Conservation (phyloP, 2,888 invertebrate genomes). For the Cenopis cana region DNA sequence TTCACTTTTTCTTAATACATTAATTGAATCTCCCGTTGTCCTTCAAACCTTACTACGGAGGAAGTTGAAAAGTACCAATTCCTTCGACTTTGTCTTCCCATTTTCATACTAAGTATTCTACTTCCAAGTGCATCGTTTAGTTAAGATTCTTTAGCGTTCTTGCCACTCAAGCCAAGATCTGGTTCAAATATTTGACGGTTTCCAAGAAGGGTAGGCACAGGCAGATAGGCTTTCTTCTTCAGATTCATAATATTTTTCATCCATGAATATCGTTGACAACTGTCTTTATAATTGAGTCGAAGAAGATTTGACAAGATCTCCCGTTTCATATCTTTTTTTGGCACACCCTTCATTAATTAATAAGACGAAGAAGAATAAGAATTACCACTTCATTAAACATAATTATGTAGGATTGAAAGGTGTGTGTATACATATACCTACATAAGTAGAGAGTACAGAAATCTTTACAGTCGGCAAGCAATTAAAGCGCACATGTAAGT, state of each 20-base stretch:
- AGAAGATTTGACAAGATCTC: no score
- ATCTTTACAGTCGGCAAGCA: slow-evolving; percentile 22
- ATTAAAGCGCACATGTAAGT: slow-evolving; percentile 33
- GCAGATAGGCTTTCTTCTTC: no score
- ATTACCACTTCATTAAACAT: no score
- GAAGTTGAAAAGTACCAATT: slow-evolving; percentile 41
- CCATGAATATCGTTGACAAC: no score
- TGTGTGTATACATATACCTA: neutral
- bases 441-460: neutral
- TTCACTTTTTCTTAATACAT: no score
- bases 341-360: no score
- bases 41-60: neutral
- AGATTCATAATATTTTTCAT: no score
- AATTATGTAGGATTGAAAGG: neutral
- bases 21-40: neutral
- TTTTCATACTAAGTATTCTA: slow-evolving; percentile 9
- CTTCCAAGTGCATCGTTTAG: slow-evolving; percentile 21
- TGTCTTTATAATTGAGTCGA: no score
- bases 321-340: no score
- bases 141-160: slow-evolving; percentile 5
- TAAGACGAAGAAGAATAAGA: no score
- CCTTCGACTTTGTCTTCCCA: slow-evolving; percentile 21
- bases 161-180: neutral
- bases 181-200: no score
- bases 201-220: no score